Evolutionary conservation across 2,113 vertebrate genomes (phyloP).

Genomic region (Fregata magnificens): DNA sequence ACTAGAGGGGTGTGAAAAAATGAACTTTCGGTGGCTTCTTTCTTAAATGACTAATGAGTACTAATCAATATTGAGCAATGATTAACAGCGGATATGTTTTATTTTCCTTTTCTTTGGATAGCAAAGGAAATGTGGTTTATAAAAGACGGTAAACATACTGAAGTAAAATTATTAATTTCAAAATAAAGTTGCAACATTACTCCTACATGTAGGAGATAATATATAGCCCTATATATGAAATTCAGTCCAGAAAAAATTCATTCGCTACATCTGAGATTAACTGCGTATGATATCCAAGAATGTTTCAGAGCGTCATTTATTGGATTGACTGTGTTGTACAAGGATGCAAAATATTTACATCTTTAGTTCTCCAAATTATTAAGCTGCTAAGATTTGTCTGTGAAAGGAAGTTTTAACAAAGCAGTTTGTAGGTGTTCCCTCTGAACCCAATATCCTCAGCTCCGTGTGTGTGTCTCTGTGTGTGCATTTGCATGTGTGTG

Average conservation of each 20-base stretch:
- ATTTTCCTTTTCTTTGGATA: not conserved
- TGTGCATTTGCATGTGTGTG: slow-evolving; percentile 21
- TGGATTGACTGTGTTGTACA: slow-evolving; percentile 67
- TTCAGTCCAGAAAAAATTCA: slow-evolving; percentile 27
- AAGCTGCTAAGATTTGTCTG: slow-evolving; percentile 70
- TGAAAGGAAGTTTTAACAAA: slow-evolving; percentile 65
- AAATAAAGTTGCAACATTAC: not conserved
- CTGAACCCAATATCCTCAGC: slow-evolving; percentile 48
- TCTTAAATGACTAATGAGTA: slow-evolving; percentile 34
- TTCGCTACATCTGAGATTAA: slow-evolving; percentile 37
- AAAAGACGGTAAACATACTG: not conserved
- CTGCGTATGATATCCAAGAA: slow-evolving; percentile 38
- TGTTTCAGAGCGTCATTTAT: slow-evolving; percentile 67
- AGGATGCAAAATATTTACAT: slow-evolving; percentile 76
- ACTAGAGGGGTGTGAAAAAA: not conserved
- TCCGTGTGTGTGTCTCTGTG: not conserved
- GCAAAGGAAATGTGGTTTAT: not conserved
- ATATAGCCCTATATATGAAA: not conserved
- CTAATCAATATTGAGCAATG: not conserved
- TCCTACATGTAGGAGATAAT: not conserved
- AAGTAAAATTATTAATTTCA: not conserved
- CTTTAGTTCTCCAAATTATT: slow-evolving; percentile 60
- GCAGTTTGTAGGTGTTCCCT: slow-evolving; percentile 63
- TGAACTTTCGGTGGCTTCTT: not conserved
- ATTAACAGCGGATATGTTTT: not conserved